phyloP scores from a whole-genome alignment of 2,888 invertebrate genomes.

The Drosophila mulleri region DNA sequence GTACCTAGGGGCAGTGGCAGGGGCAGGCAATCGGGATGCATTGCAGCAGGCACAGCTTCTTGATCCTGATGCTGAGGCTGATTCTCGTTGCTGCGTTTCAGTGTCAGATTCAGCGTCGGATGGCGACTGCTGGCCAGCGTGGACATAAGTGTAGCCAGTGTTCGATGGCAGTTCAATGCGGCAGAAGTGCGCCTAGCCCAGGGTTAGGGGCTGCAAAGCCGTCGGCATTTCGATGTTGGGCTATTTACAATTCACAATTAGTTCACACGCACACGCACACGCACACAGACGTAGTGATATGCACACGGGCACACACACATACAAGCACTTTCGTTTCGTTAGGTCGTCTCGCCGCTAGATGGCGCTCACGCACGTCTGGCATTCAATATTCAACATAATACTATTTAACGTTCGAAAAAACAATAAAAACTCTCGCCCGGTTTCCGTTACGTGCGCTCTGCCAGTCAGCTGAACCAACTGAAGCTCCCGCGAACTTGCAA shows the following conservation, averaged over 20 bases:
- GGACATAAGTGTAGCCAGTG: conserved; percentile 69
- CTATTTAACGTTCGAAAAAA: conserved; percentile 40
- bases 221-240: conserved; percentile 49
- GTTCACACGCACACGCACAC: conserved; percentile 32
- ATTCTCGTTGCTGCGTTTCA: conserved; percentile 37
- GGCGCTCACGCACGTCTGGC: conserved; percentile 39
- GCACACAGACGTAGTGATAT: conserved; percentile 17
- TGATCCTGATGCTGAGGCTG: conserved; percentile 11
- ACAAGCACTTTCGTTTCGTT: conserved; percentile 23
- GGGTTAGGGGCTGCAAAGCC: conserved; percentile 33
- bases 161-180: conserved; percentile 8
- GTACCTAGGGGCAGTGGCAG: conserved; percentile 76
- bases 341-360: conserved; percentile 41
- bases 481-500: conserved; percentile 68
- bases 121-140: conserved; percentile 77
- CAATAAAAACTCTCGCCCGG: conserved; percentile 64
- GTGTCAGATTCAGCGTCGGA: conserved; percentile 64
- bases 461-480: conserved; percentile 69
- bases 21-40: conserved; percentile 84
- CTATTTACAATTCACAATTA: conserved; percentile 36
- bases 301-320: conserved; percentile 14
- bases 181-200: conserved; percentile 10
- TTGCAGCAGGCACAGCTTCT: conserved; percentile 44
- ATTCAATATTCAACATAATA: conserved; percentile 42
- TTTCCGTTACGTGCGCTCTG: conserved; percentile 67